Percentiles rank a stretch among this genome's conserved stretches.
phyloP scores from a whole-genome alignment of 1,140 invertebrate genomes.

The Solen grandis region DNA sequence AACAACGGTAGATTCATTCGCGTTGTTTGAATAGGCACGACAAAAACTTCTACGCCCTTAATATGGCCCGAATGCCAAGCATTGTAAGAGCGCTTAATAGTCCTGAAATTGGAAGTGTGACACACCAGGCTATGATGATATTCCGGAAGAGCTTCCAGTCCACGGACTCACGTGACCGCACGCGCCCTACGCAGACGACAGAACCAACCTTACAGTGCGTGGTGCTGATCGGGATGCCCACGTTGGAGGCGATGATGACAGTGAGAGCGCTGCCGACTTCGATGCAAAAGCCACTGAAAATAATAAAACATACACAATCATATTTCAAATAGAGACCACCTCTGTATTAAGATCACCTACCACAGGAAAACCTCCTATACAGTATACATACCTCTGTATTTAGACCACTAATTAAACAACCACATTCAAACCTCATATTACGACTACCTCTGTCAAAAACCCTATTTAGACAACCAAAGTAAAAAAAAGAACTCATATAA shows the following conservation, averaged over 20 bases:
- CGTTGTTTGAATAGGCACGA: too few species aligned
- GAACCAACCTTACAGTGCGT: constrained; percentile 99
- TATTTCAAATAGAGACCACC: too few species aligned
- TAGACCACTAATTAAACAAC: too few species aligned
- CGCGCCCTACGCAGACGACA: constrained; percentile 94
- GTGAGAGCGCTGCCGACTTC: constrained; percentile 98
- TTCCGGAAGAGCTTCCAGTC: constrained; percentile 95
- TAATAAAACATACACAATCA: constrained; percentile 36
- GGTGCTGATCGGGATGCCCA: constrained; percentile 97
- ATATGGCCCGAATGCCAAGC: constrained; percentile 71
- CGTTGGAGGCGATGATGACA: constrained; percentile 96
- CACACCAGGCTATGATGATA: constrained; percentile 97
- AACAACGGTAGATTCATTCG: too few species aligned
- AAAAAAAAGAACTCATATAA: too few species aligned
- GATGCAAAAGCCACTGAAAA: constrained; percentile 93
- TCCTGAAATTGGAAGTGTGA: constrained; percentile 96
- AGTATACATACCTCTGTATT: too few species aligned
- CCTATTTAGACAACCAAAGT: too few species aligned
- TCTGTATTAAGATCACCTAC: too few species aligned
- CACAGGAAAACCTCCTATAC: too few species aligned
- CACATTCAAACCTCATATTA: too few species aligned
- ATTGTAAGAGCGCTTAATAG: constrained; percentile 91
- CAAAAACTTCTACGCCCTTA: constrained; percentile 6
- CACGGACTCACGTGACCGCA: constrained; percentile 86
- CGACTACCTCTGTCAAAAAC: too few species aligned